These are phyloP conservation scores for Apogon talboti DNA, from an alignment of 2,797 vertebrate genomes.

Conservation along the genomic window DNA sequence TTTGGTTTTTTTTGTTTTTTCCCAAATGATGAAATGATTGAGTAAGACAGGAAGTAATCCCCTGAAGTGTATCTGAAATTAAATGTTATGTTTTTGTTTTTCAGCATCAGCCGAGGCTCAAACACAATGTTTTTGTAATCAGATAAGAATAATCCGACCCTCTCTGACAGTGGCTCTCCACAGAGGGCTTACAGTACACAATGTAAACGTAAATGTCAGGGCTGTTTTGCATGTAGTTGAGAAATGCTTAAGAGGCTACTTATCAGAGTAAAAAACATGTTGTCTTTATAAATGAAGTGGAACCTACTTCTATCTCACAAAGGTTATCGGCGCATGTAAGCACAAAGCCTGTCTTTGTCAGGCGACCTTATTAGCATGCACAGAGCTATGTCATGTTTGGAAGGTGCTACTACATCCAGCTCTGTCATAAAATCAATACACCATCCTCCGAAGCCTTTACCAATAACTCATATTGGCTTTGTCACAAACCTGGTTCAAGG, in stretches of 20 bases:
- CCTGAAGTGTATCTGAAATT: conserved; percentile 29
- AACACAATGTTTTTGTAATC: conserved; percentile 15
- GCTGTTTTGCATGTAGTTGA: conserved; percentile 31
- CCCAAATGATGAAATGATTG: conserved; percentile 28
- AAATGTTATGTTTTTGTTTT: conserved; percentile 32
- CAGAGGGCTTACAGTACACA: not conserved
- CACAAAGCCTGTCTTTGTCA: conserved; percentile 34
- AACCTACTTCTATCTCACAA: conserved; percentile 11
- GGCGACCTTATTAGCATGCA: conserved; percentile 66
- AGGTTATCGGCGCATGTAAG: conserved; percentile 33
- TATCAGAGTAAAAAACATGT: not conserved
- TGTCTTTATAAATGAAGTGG: conserved; percentile 17
- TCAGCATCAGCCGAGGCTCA: conserved; percentile 1
- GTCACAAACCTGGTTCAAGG: conserved; percentile 61
- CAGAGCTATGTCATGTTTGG: conserved; percentile 42
- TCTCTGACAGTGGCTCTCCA: conserved; percentile 12
- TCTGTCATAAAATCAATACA: conserved; percentile 75
- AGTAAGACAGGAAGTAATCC: conserved; percentile 44
- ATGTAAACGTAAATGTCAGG: conserved; percentile 58
- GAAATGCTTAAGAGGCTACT: conserved; percentile 53
- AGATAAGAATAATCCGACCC: conserved; percentile 19
- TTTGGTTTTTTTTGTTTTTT: not conserved
- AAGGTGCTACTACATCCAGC: conserved; percentile 60
- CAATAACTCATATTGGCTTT: conserved; percentile 66
- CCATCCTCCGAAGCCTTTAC: conserved; percentile 62